Base-by-base conservation (phyloP, 2,888 invertebrate genomes). In the Ramazzottius varieornatus region DNA sequence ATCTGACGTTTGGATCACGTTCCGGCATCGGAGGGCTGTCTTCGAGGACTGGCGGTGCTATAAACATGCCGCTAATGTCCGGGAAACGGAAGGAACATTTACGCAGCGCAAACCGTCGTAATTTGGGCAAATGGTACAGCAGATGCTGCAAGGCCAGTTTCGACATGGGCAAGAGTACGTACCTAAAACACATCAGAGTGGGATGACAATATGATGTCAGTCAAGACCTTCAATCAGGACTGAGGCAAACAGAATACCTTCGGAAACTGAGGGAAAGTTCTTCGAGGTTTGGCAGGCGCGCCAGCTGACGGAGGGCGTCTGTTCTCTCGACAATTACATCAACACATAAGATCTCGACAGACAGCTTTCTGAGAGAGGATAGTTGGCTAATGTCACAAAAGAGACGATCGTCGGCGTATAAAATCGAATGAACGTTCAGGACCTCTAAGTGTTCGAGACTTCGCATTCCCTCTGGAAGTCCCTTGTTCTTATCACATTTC, bases 121-220 rank as follows among this genome's bases (percentile, higher is more conserved):
- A 29, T 54, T 54, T 54, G 20, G 54, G 54, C 54, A 54, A 24
- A 54, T 54, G 54, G 29, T 54, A 54, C 20, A 54, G 54, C 54
- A 54, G 29, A 29, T 54, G 24, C 29, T 54, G 54, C 8, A 54
- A 54, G 54, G 54, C 54, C 29, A 16, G 54, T 29, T 54, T 54
- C 8, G 8, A 16, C n/a, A n/a, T n/a, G n/a, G n/a, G n/a, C 29
- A 54, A 54, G 4, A 54, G 20, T 8, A 29, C 29, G 54, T 24
- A 54, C n/a, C n/a, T n/a, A n/a, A n/a, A n/a, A n/a, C n/a, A n/a
- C n/a, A n/a, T n/a, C n/a, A n/a, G n/a, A n/a, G n/a, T n/a, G n/a
- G n/a, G n/a, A n/a, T n/a, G n/a, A n/a, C n/a, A n/a, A n/a, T n/a
- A n/a, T n/a, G n/a, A n/a, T n/a, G n/a, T n/a, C n/a, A n/a, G n/a